A percentile compares a stretch with the other conserved stretches of the same genome.
phyloP scores from a whole-genome alignment of 2,888 invertebrate genomes.

The Platynereis dumerilii region DNA sequence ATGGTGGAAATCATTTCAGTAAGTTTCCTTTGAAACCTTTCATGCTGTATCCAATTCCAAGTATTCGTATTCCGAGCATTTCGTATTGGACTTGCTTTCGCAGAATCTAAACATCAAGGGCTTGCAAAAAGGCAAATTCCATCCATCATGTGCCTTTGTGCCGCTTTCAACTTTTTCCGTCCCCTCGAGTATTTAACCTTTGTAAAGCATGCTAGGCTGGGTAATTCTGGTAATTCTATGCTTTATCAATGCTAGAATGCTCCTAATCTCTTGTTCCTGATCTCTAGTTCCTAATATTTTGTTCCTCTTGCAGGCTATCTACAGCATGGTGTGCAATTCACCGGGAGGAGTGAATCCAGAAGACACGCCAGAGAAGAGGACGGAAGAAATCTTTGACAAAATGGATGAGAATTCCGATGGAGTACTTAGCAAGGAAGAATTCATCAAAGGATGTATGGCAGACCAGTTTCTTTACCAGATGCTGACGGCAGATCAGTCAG shows the following conservation, averaged over 20 bases:
- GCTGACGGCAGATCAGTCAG: conserved; percentile 54
- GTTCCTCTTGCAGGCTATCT: conserved; percentile 83
- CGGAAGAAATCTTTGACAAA: conserved; percentile 98
- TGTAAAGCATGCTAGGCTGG: no score
- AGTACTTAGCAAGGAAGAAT: conserved; percentile 96
- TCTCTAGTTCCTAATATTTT: no score
- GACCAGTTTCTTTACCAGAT: conserved; percentile 57
- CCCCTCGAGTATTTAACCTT: no score
- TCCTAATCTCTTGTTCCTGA: not conserved
- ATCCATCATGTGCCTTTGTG: not conserved
- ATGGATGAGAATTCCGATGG: conserved; percentile 99
- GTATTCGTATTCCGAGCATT: no score
- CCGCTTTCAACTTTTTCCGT: no score
- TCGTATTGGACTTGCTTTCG: no score
- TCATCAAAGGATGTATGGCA: conserved; percentile 89
- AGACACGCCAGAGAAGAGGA: conserved; percentile 91
- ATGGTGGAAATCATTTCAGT: conserved; percentile 64
- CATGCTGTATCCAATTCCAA: no score
- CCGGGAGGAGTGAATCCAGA: conserved; percentile 68
- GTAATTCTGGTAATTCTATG: no score
- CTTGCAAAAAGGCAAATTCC: no score
- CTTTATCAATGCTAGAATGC: no score
- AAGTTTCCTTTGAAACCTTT: conserved; percentile 37
- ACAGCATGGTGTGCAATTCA: conserved; percentile 95
- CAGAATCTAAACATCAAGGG: no score